Conservation (phyloP, 2,888 invertebrate species). For the Dexiosoma caninum region DNA sequence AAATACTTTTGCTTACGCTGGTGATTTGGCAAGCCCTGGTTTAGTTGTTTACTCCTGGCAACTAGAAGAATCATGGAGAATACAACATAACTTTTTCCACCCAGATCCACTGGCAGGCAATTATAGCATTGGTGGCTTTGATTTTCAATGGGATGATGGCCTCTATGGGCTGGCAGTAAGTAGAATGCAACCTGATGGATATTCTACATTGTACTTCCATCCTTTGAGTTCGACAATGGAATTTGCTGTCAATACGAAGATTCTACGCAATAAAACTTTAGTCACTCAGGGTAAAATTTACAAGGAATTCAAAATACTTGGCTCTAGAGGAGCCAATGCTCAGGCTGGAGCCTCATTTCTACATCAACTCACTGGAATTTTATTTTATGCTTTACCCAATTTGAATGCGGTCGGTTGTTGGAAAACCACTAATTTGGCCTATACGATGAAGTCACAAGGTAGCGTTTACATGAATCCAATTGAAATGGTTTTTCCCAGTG, state of each 20-base stretch:
- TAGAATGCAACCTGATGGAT: conserved; percentile 82
- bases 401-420: conserved; percentile 88
- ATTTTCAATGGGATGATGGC: conserved; percentile 88
- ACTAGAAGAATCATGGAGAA: conserved; percentile 85
- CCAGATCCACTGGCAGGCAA: conserved; percentile 86
- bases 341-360: conserved; percentile 87
- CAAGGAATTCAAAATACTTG: conserved; percentile 83
- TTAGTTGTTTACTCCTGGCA: conserved; percentile 88
- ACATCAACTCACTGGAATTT: conserved; percentile 84
- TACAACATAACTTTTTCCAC: conserved; percentile 84
- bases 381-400: conserved; percentile 87
- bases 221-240: conserved; percentile 87
- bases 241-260: conserved; percentile 85
- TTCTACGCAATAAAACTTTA: conserved; percentile 81
- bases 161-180: conserved; percentile 86
- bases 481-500: conserved; percentile 87
- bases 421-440: conserved; percentile 84
- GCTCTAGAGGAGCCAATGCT: conserved; percentile 84
- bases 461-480: conserved; percentile 84
- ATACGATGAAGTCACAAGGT: conserved; percentile 84
- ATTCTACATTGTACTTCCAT: conserved; percentile 87
- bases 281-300: conserved; percentile 79
- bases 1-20: conserved; percentile 85
- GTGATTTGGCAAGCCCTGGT: conserved; percentile 84
- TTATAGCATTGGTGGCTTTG: conserved; percentile 84